Evolutionary conservation across 2,113 vertebrate genomes (phyloP).

Genomic region (Ifrita kowaldi): DNA sequence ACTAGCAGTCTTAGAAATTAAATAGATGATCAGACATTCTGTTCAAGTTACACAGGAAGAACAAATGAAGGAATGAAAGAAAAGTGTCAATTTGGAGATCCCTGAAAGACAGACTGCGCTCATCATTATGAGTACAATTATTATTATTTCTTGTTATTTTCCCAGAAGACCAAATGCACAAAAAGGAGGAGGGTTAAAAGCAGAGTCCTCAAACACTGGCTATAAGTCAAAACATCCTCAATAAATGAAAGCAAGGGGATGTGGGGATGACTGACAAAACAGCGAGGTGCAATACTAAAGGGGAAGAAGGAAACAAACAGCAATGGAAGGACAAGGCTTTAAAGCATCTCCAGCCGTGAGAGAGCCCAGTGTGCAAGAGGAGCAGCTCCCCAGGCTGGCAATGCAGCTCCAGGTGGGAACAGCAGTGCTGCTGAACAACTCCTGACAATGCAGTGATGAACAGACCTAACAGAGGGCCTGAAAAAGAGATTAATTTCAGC

Average conservation of each 20-base stretch:
- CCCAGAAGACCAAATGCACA: not conserved
- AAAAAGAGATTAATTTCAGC: not conserved
- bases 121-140: not conserved
- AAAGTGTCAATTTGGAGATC: not conserved
- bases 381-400: not conserved
- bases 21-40: not conserved
- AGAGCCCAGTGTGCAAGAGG: not conserved
- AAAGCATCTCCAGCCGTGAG: not conserved
- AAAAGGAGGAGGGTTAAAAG: not conserved
- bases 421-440: not conserved
- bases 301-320: not conserved
- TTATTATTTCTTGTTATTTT: not conserved
- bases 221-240: not conserved
- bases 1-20: not conserved
- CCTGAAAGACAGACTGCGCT: not conserved
- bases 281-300: not conserved
- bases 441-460: not conserved
- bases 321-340: not conserved
- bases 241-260: not conserved
- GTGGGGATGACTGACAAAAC: not conserved
- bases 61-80: not conserved
- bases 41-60: not conserved
- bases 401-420: not conserved
- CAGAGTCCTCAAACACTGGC: not conserved
- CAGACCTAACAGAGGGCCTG: not conserved